phyloP scores from a whole-genome alignment of 2,113 vertebrate species.

The Oenanthe oenanthe region DNA sequence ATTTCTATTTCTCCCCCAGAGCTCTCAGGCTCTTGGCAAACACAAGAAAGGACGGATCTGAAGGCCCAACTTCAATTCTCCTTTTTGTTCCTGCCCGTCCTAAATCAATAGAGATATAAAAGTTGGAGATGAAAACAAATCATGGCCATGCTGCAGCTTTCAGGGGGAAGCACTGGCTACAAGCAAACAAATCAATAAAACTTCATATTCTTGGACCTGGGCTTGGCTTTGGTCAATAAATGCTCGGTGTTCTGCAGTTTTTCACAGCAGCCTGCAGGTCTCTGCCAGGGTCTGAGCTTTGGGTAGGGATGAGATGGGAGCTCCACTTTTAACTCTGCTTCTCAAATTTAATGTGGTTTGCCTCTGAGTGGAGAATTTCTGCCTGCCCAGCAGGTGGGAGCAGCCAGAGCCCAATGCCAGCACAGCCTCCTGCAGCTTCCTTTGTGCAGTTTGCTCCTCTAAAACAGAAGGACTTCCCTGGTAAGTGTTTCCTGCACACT shows the following conservation, averaged over 20 bases:
- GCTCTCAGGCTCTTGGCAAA: constrained; percentile 26
- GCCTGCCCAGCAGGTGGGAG: neutral
- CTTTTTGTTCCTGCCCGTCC: neutral
- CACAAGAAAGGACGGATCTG: neutral
- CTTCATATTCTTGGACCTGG: constrained; percentile 36
- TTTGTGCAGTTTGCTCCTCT: neutral
- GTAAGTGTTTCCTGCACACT: neutral
- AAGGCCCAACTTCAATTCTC: constrained; percentile 40
- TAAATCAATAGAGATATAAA: constrained; percentile 56
- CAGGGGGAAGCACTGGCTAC: constrained; percentile 17
- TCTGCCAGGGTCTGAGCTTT: neutral
- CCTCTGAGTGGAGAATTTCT: neutral
- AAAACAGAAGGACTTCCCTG: neutral
- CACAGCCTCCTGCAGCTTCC: neutral
- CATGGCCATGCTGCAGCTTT: constrained; percentile 40
- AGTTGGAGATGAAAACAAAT: constrained; percentile 61
- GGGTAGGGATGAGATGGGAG: neutral
- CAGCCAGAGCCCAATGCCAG: neutral
- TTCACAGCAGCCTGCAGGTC: constrained; percentile 31
- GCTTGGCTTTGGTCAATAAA: constrained; percentile 66
- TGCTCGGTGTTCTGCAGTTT: neutral
- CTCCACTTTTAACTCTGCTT: neutral
- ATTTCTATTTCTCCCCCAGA: neutral
- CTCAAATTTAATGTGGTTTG: neutral
- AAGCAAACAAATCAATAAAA: constrained; percentile 73